Percentiles rank a stretch among this genome's conserved stretches.
phyloP scores from a whole-genome alignment of 1,140 invertebrate species.

The Drosophila gunungcola region DNA sequence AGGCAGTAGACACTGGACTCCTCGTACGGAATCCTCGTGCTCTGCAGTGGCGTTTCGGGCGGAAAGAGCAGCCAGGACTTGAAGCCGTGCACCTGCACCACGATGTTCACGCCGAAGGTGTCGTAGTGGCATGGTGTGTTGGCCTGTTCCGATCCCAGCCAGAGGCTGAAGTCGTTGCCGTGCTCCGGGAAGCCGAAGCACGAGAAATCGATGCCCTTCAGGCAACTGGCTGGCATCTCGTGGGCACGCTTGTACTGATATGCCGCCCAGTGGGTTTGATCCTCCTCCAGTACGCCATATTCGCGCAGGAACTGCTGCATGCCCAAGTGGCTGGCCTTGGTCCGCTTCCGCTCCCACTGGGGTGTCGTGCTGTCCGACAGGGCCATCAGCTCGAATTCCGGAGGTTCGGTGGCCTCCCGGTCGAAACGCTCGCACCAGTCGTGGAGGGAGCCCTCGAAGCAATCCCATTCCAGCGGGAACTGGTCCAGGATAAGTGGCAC shows the following conservation, averaged over 20 bases:
- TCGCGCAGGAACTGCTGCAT: constrained; percentile 87
- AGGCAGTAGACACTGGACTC: constrained; percentile 97
- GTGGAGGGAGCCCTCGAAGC: constrained; percentile 71
- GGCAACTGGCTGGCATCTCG: constrained; percentile 54
- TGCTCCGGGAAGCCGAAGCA: constrained; percentile 89
- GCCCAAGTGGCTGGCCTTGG: constrained; percentile 86
- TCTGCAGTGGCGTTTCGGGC: constrained; percentile 90
- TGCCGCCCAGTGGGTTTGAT: constrained; percentile 86
- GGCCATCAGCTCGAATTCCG: constrained; percentile 84
- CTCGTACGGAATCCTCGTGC: constrained; percentile 97
- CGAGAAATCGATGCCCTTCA: constrained; percentile 67
- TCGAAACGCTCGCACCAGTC: constrained; percentile 86
- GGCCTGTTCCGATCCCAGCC: constrained; percentile 94
- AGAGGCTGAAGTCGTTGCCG: constrained; percentile 92
- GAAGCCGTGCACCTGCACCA: constrained; percentile 95
- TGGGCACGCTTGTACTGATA: constrained; percentile 85
- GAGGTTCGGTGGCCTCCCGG: constrained; percentile 61
- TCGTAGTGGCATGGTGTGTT: constrained; percentile 98
- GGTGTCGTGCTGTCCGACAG: constrained; percentile 86
- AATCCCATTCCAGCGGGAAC: constrained; percentile 67
- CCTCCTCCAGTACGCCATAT: constrained; percentile 64
- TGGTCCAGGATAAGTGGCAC: constrained; percentile 65
- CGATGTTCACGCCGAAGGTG: constrained; percentile 96
- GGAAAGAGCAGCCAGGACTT: constrained; percentile 98
- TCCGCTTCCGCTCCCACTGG: constrained; percentile 91